Base-by-base conservation (phyloP, 2,113 vertebrate genomes). In the Stegastes partitus region DNA sequence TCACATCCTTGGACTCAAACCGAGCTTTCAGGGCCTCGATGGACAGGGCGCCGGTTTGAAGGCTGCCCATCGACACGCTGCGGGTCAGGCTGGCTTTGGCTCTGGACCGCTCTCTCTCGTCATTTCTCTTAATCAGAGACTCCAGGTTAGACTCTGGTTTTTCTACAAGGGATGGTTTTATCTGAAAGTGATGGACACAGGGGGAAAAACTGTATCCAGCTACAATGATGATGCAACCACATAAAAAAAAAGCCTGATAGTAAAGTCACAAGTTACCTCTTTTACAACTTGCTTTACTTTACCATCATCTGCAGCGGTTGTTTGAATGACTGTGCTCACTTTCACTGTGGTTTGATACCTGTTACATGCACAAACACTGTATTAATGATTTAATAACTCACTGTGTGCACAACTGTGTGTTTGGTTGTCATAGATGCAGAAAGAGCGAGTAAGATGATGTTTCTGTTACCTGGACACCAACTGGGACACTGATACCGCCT, bases 311-410 rank as follows among this genome's bases (percentile, higher is more conserved):
- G 19, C 67, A 1, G 58, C 14, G 34, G 50, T 22, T 12, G 63
- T 58, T 63, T 88, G 87, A 74, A 14, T 25, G 0, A 18, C n/a
- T 54, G 63, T 56, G 53, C 78, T 91, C 61, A 77, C 34, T 1
- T 90, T 87, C 76, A 87, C 71, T 66, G 90, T 62, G 31, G 71
- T 89, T 81, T 96, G 96, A 82, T 96, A 97, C 84, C 96, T 97
- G 83, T 54, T 18, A 39, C n/a, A 34, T n/a, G 55, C 28, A 64
- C 22, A 72, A n/a, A 69, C 22, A 12, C 1, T 16, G 11, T 11
- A 5, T 70, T 58, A 50, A 57, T 53, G 14, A 34, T 25, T 2
- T 19, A n/a, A 16, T 28, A 22, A 11, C 7, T 3, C 3, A 11
- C 23, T 21, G 23, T 12, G 42, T 22, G 28, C n/a, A 63, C 23